Evolutionary conservation across 2,113 vertebrate genomes (phyloP), one percentile per base, ranked within the genome.

Genomic region (Echinops telfairi): DNA sequence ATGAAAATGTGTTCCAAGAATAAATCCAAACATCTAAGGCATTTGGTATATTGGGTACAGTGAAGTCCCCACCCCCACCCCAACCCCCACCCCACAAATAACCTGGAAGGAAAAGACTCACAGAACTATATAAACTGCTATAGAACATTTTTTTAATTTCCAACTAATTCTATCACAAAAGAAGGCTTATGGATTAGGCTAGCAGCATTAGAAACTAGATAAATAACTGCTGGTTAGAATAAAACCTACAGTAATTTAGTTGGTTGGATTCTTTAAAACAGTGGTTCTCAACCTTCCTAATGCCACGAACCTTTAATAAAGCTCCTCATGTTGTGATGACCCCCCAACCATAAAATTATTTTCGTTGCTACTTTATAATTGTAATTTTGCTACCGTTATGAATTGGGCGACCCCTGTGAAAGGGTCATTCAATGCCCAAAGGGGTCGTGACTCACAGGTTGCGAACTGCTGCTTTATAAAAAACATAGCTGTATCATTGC

Each of bases 1-100:
- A 36, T 85, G 40, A 78, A 92, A 90, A 89, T 25, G 3, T 82
- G 88, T 88, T 81, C n/a, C 79, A 86, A 36, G 14, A 80, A 88
- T 73, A 83, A 88, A 83, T 88, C 17, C 53, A 83, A n/a, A 73
- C 17, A 84, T 68, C 31, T 71, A 60, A 81, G 71, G 9, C 57
- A 89, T 62, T 85, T 66, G 40, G 25, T 57, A 27, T 8, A 38
- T 53, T 81, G 66, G 66, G 27, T 47, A 80, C 33, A 70, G 11
- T 57, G 25, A 36, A 83, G 20, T 9, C n/a, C 83, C 64, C 6
- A 76, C 4, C 16, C 19, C 60, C 22, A 3, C 14, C 64, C 14
- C 66, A 71, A 91, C 4, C 16, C 19, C 60, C 22, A 3, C 14
- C 64, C 14, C 66, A 71, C 89, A 62, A 62, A 62, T 23, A 53